Percentiles rank a stretch among this genome's conserved stretches.
Conservation (phyloP, 2,888 invertebrate genomes). For the Nomada lathburiana region DNA sequence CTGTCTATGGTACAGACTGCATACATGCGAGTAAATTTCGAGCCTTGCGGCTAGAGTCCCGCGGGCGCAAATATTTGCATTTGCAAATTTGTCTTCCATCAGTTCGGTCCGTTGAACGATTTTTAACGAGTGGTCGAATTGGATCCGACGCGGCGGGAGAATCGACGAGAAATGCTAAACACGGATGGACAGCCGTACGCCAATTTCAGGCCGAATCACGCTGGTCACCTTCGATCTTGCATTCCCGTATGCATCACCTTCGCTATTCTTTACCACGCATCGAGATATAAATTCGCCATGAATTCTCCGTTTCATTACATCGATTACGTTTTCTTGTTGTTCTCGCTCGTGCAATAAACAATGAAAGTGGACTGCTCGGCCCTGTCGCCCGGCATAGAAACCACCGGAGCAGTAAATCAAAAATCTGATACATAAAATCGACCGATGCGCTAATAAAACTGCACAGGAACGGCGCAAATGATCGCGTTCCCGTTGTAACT, state of each 20-base stretch:
- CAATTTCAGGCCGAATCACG: not conserved
- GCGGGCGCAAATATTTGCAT: conserved; percentile 32
- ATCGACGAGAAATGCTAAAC: not conserved
- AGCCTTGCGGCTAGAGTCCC: not conserved
- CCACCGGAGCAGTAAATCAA: conserved; percentile 6
- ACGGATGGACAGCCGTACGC: not conserved
- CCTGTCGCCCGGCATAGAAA: not conserved
- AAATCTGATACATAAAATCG: conserved; percentile 14
- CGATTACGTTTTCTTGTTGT: conserved; percentile 6
- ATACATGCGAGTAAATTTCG: conserved; percentile 24
- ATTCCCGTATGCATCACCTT: too few species aligned
- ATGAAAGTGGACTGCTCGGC: not conserved
- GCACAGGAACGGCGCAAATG: not conserved
- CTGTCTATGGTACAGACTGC: not conserved
- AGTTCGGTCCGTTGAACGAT: conserved; percentile 6
- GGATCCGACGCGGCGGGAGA: not conserved
- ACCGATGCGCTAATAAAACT: conserved; percentile 27
- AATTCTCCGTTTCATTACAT: not conserved
- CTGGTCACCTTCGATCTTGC: not conserved
- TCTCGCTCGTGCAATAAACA: not conserved
- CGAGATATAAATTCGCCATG: not conserved
- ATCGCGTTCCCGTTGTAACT: conserved; percentile 10
- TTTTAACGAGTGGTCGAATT: conserved; percentile 24
- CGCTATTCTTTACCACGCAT: not conserved
- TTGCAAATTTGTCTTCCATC: conserved; percentile 9